These are phyloP conservation scores for Drosophila anomelani DNA, from an alignment of 2,888 invertebrate genomes.

Conservation along the genomic window DNA sequence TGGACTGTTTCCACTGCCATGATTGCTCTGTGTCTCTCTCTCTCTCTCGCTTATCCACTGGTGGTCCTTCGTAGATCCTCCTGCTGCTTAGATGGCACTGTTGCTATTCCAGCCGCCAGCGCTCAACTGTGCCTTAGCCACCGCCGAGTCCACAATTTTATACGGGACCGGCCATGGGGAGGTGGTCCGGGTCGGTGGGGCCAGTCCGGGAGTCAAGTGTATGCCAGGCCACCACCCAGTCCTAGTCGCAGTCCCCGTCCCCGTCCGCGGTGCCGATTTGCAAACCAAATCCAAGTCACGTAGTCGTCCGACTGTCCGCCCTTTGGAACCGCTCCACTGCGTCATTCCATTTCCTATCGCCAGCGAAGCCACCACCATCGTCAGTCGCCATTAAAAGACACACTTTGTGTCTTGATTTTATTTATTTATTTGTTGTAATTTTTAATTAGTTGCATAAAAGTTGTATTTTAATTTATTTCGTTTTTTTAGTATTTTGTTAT, in stretches of 20 bases:
- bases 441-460: too few species aligned
- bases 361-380: background rate
- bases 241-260: background rate
- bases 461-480: too few species aligned
- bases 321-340: constrained; percentile 31
- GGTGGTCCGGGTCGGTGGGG: constrained; percentile 1
- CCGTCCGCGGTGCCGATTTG: constrained; percentile 12
- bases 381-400: constrained; percentile 1
- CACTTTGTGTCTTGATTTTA: background rate
- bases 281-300: constrained; percentile 52
- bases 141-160: constrained; percentile 55
- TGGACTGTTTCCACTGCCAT: constrained; percentile 48
- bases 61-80: constrained; percentile 3
- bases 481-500: too few species aligned
- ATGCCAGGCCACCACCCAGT: constrained; percentile 41
- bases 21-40: constrained; percentile 2
- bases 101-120: constrained; percentile 29
- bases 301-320: constrained; percentile 12
- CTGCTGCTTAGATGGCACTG: constrained; percentile 33
- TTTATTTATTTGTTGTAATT: too few species aligned
- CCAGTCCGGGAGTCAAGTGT: constrained; percentile 55
- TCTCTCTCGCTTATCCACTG: background rate
- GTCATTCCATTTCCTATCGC: constrained; percentile 18
- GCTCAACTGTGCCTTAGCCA: constrained; percentile 44
- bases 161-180: constrained; percentile 5